phyloP scores from a whole-genome alignment of 2,888 invertebrate species.

The Electrophaes corylata region DNA sequence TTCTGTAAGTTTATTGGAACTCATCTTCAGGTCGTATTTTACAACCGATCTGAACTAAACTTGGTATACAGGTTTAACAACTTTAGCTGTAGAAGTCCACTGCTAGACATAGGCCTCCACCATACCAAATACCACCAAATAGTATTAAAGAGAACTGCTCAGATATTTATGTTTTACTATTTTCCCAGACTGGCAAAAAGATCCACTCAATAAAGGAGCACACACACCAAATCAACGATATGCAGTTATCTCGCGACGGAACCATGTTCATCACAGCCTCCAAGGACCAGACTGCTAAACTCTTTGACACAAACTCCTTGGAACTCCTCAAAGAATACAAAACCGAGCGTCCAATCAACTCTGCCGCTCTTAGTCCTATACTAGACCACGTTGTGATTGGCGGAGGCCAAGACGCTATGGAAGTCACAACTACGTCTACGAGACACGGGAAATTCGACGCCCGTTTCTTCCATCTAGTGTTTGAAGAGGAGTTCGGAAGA shows the following conservation, averaged over 20 bases:
- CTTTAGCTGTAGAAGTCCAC: too few relatives aligned
- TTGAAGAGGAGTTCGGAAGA: slow-evolving; percentile 98
- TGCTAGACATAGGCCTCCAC: too few relatives aligned
- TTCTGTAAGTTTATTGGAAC: too few relatives aligned
- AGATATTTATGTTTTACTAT: not conserved
- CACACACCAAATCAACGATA: slow-evolving; percentile 95
- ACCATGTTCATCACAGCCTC: slow-evolving; percentile 99
- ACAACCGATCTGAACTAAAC: too few relatives aligned
- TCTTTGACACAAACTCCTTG: slow-evolving; percentile 95
- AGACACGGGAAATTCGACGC: slow-evolving; percentile 98
- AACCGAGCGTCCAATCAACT: slow-evolving; percentile 99
- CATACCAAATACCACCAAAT: too few relatives aligned
- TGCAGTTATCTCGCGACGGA: slow-evolving; percentile 96
- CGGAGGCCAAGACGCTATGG: slow-evolving; percentile 99
- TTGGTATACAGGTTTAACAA: too few relatives aligned
- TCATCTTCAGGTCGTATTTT: too few relatives aligned
- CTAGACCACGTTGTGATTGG: slow-evolving; percentile 98
- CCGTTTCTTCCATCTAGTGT: slow-evolving; percentile 96
- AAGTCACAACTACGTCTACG: slow-evolving; percentile 97
- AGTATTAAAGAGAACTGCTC: too few relatives aligned
- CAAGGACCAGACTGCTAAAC: slow-evolving; percentile 97
- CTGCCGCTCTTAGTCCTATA: slow-evolving; percentile 98
- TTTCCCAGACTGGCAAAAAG: slow-evolving; percentile 90
- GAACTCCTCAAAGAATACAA: slow-evolving; percentile 97
- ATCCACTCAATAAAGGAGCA: slow-evolving; percentile 92